Base-by-base conservation (phyloP, 2,113 vertebrate species). In the Cacatua alba region DNA sequence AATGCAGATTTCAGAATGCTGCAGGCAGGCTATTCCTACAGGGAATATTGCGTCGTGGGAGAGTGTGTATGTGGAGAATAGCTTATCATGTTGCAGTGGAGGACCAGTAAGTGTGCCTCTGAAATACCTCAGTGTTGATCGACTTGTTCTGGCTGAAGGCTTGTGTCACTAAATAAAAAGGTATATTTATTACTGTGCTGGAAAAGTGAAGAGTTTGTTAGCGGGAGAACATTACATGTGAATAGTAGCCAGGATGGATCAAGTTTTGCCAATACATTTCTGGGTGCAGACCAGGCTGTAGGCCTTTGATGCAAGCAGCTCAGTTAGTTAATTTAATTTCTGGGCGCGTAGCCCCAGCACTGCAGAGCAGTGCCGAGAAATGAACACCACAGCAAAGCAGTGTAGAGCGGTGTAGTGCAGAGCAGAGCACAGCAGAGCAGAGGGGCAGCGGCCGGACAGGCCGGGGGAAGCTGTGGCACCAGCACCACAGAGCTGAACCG, bases 51-150 rank as follows among this genome's bases (percentile, higher is more conserved):
- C 18, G 10, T 15, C 0, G 4, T 19, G 52, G 72, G 62, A 71
- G 37, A 39, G 14, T 4, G 16, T 2, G 44, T 20, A 29, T 0
- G 0, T 10, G 43, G 48, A 57, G 33, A 44, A 43, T 0, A 48
- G 25, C 25, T 59, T 13, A 11, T n/a, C 1, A 0, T 9, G 41
- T 25, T 51, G 60, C 24, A 7, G 46, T 7, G 43, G 33, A 52
- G 48, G 11, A 64, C 10, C 39, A 19, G 28, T 16, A 23, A 53
- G 41, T 3, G 12, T 51, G 46, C 46, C 48, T 31, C 39, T 14
- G 33, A 6, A 17, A 4, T 17, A 17, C 33, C 17, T 29, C 0
- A 0, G 43, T 57, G 24, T 19, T n/a, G 35, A 16, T 19, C 0
- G 1, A 17, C 52, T 39, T 44, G 13, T 13, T 48, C 46, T 41